Conservation (phyloP, 2,797 vertebrate genomes). For the Pantherophis vulpinus region DNA sequence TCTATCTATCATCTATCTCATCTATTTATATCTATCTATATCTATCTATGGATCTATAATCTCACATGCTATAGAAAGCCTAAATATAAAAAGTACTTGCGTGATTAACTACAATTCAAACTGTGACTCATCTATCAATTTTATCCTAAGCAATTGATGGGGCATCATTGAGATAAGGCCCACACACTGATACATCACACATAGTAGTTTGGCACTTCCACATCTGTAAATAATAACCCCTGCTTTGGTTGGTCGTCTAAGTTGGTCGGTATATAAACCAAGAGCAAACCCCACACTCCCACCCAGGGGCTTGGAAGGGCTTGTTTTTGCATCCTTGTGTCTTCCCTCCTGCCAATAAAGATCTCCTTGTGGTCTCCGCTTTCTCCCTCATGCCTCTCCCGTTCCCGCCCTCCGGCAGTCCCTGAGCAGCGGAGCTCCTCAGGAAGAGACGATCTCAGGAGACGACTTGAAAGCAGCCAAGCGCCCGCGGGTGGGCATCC, state of each 20-base stretch:
- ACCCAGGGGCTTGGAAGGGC: not conserved
- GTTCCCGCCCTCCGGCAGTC: conserved; percentile 64
- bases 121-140: conserved; percentile 50
- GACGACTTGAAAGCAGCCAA: conserved; percentile 83
- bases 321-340: not conserved
- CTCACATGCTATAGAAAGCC: not conserved
- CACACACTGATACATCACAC: conserved; percentile 50
- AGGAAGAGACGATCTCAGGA: conserved; percentile 62
- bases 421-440: conserved; percentile 70
- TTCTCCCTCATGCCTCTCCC: conserved; percentile 8
- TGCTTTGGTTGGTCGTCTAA: not conserved
- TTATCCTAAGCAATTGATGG: conserved; percentile 35
- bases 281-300: not conserved
- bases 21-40: too few relatives aligned
- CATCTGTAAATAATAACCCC: conserved; percentile 52
- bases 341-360: not conserved
- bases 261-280: not conserved
- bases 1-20: too few relatives aligned
- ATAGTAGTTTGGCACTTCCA: conserved; percentile 36
- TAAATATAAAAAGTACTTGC: conserved; percentile 28
- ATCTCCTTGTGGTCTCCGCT: fast-evolving
- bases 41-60: too few relatives aligned
- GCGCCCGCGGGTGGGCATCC: conserved; percentile 77
- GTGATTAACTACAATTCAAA: conserved; percentile 35
- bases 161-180: conserved; percentile 45